phyloP scores from a whole-genome alignment of 2,888 invertebrate species.

The Elmis aenea region DNA sequence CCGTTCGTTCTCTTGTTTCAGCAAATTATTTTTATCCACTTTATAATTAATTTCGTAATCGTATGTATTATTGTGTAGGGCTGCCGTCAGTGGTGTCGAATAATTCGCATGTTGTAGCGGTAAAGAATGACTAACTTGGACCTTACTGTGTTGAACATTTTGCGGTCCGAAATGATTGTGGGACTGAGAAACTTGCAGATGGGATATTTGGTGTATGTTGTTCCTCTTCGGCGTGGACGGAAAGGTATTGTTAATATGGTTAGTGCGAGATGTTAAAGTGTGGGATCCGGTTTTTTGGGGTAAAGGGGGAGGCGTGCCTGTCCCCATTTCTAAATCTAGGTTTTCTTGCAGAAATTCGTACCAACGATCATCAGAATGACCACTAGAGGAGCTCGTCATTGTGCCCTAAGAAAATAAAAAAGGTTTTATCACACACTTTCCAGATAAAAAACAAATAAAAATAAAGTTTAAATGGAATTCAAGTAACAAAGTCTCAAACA shows the following conservation, averaged over 20 bases:
- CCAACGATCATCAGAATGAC: constrained; percentile 64
- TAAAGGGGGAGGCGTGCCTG: constrained; percentile 54
- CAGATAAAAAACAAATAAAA: neutral
- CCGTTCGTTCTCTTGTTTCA: constrained; percentile 37
- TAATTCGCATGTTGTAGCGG: constrained; percentile 45
- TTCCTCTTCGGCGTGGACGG: constrained; percentile 43
- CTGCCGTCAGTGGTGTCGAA: constrained; percentile 42
- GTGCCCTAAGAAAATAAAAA: constrained; percentile 49
- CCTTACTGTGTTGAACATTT: constrained; percentile 42
- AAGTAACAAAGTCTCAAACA: neutral
- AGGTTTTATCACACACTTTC: neutral
- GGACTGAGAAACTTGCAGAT: constrained; percentile 35
- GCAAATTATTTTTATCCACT: constrained; percentile 36
- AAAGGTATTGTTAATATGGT: constrained; percentile 37
- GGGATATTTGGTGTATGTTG: constrained; percentile 36
- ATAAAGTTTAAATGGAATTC: neutral
- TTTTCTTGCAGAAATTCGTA: constrained; percentile 51
- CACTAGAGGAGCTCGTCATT: constrained; percentile 59
- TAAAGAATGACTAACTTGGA: constrained; percentile 46
- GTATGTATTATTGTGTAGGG: constrained; percentile 41
- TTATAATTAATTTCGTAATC: constrained; percentile 40
- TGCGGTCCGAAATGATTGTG: constrained; percentile 42
- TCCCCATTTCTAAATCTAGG: constrained; percentile 46
- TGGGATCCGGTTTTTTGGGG: constrained; percentile 30
- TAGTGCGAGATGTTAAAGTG: constrained; percentile 12